Evolutionary conservation across 2,888 invertebrate genomes (phyloP).

Genomic region (Thelaira solivaga): DNA sequence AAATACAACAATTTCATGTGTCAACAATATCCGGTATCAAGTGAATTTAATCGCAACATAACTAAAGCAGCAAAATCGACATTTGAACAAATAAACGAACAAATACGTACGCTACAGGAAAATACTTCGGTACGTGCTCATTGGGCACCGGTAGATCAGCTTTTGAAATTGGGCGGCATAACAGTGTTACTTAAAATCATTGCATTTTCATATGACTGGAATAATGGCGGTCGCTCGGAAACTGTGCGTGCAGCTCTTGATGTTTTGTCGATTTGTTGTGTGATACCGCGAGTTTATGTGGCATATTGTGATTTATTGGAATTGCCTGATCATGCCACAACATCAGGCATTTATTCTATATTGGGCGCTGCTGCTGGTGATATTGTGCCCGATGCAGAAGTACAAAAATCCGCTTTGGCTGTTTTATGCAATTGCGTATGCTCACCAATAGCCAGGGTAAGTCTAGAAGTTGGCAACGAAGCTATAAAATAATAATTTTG

Average conservation of each 20-base stretch:
- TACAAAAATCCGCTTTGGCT: slow-evolving; percentile 92
- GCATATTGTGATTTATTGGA: slow-evolving; percentile 86
- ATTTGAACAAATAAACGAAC: slow-evolving; percentile 90
- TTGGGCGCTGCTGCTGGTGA: slow-evolving; percentile 94
- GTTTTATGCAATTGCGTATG: slow-evolving; percentile 96
- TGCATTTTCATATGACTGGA: slow-evolving; percentile 94
- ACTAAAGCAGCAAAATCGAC: slow-evolving; percentile 82
- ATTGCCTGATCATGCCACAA: slow-evolving; percentile 86
- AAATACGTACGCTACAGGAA: slow-evolving; percentile 88
- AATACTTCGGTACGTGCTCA: slow-evolving; percentile 85
- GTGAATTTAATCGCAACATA: slow-evolving; percentile 74
- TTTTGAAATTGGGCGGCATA: slow-evolving; percentile 90
- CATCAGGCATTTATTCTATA: slow-evolving; percentile 88
- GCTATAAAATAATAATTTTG: background rate
- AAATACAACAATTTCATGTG: slow-evolving; percentile 85
- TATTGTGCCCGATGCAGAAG: slow-evolving; percentile 92
- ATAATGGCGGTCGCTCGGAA: slow-evolving; percentile 85
- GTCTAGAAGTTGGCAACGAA: too few species aligned
- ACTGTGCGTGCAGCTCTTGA: slow-evolving; percentile 90
- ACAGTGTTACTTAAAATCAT: slow-evolving; percentile 90
- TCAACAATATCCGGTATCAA: slow-evolving; percentile 78
- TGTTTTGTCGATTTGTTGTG: slow-evolving; percentile 92
- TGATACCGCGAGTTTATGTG: slow-evolving; percentile 88
- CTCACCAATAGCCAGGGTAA: slow-evolving; percentile 89
- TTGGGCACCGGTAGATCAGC: slow-evolving; percentile 94